Conservation (phyloP, 2,888 invertebrate species). For the Biston betularia region DNA sequence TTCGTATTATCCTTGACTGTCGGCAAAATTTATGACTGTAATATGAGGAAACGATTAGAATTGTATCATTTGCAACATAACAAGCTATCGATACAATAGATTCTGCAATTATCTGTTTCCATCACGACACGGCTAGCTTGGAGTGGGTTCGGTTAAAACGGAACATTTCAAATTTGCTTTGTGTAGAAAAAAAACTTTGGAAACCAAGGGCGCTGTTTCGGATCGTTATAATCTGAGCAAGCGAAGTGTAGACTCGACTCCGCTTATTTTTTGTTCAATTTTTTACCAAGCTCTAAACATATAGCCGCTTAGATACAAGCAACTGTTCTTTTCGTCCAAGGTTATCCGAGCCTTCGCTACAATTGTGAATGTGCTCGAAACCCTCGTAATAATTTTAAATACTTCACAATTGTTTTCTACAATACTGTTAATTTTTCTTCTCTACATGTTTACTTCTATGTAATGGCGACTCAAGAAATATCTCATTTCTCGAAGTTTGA, state of each 20-base stretch:
- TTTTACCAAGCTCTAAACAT: constrained; percentile 66
- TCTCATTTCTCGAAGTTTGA: constrained; percentile 56
- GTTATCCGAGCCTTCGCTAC: constrained; percentile 59
- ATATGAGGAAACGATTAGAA: constrained; percentile 71
- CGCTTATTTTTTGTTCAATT: constrained; percentile 73
- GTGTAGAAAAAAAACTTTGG: constrained; percentile 62
- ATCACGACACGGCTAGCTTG: constrained; percentile 58
- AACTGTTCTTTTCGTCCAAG: constrained; percentile 78
- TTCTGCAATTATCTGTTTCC: constrained; percentile 65
- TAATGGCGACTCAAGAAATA: constrained; percentile 73
- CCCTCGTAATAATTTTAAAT: constrained; percentile 55
- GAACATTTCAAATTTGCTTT: constrained; percentile 57
- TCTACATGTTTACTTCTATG: constrained; percentile 73
- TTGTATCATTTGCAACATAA: constrained; percentile 69
- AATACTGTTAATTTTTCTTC: constrained; percentile 71
- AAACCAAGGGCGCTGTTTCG: constrained; percentile 75
- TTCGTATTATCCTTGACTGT: constrained; percentile 43
- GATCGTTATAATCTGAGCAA: constrained; percentile 76
- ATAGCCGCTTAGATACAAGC: constrained; percentile 64
- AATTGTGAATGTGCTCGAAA: constrained; percentile 43
- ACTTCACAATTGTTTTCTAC: constrained; percentile 66
- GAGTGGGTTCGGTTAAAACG: constrained; percentile 46
- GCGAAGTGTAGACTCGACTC: constrained; percentile 66
- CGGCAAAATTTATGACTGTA: constrained; percentile 45
- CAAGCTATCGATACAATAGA: constrained; percentile 65